Conservation (phyloP, 2,888 invertebrate species). For the Drosophila formosana region DNA sequence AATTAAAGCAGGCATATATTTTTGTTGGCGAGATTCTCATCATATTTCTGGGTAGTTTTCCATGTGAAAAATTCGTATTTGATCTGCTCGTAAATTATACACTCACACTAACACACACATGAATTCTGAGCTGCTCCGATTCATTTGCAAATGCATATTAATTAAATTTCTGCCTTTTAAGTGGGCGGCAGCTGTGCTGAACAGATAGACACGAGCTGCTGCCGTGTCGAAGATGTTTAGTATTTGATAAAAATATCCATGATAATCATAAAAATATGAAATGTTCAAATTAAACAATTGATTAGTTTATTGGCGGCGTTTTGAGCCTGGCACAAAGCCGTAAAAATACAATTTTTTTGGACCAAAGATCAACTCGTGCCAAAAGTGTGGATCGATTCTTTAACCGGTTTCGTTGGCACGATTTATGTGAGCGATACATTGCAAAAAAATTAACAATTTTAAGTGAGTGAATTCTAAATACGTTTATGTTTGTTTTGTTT, state of each 20-base stretch:
- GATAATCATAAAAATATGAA: constrained; percentile 5
- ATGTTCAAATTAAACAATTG: constrained; percentile 44
- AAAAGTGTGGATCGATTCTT: not conserved
- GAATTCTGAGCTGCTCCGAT: constrained; percentile 24
- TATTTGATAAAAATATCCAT: constrained; percentile 13
- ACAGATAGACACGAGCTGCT: constrained; percentile 28
- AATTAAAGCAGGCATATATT: constrained; percentile 11
- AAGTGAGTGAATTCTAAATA: constrained; percentile 18
- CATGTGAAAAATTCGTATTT: constrained; percentile 15
- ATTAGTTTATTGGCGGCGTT: constrained; percentile 61
- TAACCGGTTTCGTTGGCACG: constrained; percentile 14
- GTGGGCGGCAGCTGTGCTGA: constrained; percentile 31
- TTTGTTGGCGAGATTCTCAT: constrained; percentile 1
- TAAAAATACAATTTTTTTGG: constrained; percentile 5
- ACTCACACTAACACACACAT: not conserved
- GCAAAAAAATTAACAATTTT: constrained; percentile 7
- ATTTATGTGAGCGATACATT: constrained; percentile 11
- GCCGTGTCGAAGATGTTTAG: constrained; percentile 42
- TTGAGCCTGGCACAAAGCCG: constrained; percentile 56
- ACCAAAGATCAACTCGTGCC: constrained; percentile 7
- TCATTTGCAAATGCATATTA: constrained; percentile 52
- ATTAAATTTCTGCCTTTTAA: constrained; percentile 50
- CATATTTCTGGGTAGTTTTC: constrained; percentile 29
- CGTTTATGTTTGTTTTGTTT: not conserved
- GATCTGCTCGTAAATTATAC: constrained; percentile 9